These are phyloP conservation scores for Steinernema feltiae DNA, from an alignment of 1,140 invertebrate species.

Conservation along the genomic window DNA sequence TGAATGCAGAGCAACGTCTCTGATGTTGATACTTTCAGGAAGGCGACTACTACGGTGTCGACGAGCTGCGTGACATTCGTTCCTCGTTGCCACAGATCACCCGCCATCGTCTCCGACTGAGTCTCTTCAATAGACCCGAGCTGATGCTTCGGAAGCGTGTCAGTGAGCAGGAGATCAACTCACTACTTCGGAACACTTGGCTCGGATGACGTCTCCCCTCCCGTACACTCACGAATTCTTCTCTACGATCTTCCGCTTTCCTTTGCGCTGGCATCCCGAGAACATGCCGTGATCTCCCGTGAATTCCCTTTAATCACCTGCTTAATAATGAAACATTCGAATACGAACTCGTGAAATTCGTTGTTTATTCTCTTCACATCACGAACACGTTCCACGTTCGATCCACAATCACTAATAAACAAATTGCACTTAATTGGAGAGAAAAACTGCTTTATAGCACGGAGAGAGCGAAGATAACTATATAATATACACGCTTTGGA, in stretches of 20 bases:
- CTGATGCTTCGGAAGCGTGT: not conserved
- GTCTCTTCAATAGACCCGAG: not conserved
- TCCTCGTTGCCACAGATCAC: not conserved
- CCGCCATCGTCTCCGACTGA: not conserved
- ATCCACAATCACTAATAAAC: not conserved
- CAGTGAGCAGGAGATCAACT: constrained; percentile 13
- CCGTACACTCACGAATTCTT: not conserved
- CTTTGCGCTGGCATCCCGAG: too few relatives aligned
- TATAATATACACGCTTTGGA: not conserved
- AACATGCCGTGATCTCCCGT: too few relatives aligned
- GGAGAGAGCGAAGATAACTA: not conserved
- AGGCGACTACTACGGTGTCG: not conserved
- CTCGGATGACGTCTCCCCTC: not conserved
- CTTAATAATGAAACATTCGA: not conserved
- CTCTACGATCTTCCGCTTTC: not conserved
- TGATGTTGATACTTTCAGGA: too few relatives aligned
- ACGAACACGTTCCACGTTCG: too few relatives aligned
- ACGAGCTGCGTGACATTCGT: not conserved
- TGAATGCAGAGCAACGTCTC: too few relatives aligned
- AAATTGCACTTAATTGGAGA: not conserved
- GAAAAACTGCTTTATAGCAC: not conserved
- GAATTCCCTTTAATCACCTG: not conserved
- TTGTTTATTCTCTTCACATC: not conserved
- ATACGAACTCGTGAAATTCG: not conserved
- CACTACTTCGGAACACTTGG: constrained; percentile 1